These are phyloP conservation scores for Thryonomys swinderianus DNA, from an alignment of 2,113 vertebrate genomes.

Conservation along the genomic window DNA sequence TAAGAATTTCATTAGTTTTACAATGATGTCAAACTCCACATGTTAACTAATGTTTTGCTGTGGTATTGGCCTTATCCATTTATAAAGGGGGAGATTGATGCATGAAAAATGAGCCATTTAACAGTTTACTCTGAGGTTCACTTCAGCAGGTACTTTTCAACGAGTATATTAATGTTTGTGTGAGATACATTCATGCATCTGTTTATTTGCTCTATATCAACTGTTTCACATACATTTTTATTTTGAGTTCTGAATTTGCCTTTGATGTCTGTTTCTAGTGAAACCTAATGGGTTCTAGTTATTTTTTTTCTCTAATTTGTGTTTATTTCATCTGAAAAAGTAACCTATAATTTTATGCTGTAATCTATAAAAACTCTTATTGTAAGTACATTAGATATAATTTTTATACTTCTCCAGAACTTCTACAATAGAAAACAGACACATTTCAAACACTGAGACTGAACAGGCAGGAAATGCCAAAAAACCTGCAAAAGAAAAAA, in stretches of 20 bases:
- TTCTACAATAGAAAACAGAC: background rate
- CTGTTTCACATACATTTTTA: background rate
- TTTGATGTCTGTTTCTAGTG: background rate
- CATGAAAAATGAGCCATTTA: background rate
- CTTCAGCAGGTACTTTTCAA: background rate
- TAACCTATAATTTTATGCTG: background rate
- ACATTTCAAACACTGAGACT: background rate
- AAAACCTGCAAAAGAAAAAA: background rate
- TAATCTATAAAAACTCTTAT: background rate
- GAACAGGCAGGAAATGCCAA: background rate
- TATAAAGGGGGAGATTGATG: background rate
- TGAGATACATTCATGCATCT: background rate
- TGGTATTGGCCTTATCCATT: background rate
- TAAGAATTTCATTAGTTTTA: background rate
- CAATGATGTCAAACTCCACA: background rate
- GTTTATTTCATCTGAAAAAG: background rate
- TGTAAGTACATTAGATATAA: background rate
- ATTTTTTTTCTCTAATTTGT: background rate
- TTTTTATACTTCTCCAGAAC: background rate
- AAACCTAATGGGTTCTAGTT: background rate
- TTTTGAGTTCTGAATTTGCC: background rate
- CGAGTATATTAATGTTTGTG: background rate
- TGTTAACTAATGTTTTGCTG: background rate
- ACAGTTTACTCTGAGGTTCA: background rate
- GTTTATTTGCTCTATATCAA: background rate